Conservation (phyloP, 2,888 invertebrate genomes). For the Spodoptera picta region DNA sequence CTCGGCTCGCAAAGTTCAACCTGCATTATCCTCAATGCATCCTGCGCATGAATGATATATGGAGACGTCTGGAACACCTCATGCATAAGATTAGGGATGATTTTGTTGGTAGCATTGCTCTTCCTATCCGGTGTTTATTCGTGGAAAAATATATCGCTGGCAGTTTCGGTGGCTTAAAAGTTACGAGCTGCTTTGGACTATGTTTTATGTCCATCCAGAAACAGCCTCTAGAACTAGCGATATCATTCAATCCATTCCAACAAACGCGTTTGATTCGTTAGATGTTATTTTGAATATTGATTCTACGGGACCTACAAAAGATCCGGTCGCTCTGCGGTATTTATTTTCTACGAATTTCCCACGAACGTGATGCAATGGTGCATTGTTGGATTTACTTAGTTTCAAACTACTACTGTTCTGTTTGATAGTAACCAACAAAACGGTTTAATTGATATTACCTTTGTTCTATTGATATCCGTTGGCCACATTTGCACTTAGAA, state of each 20-base stretch:
- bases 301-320: slow-evolving; percentile 25
- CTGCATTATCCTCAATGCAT: slow-evolving; percentile 53
- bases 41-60: slow-evolving; percentile 55
- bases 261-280: slow-evolving; percentile 13
- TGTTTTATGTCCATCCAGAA: no score
- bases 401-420: slow-evolving; percentile 23
- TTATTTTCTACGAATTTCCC: slow-evolving; percentile 35
- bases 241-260: slow-evolving; percentile 11
- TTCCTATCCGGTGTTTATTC: slow-evolving; percentile 25
- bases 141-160: slow-evolving; percentile 16
- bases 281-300: slow-evolving; percentile 26
- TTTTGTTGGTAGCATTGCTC: slow-evolving; percentile 41
- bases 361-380: slow-evolving; percentile 41
- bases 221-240: slow-evolving; percentile 8
- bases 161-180: slow-evolving; percentile 9
- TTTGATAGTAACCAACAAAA: slow-evolving; percentile 16
- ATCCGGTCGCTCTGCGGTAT: slow-evolving; percentile 12
- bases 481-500: no score
- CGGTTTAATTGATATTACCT: slow-evolving; percentile 13
- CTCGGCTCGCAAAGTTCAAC: slow-evolving; percentile 33
- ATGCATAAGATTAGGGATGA: slow-evolving; percentile 50
- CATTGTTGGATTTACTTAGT: slow-evolving; percentile 30
- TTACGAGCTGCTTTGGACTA: slow-evolving; percentile 13
- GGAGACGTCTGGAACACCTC: slow-evolving; percentile 44
- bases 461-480: background rate